These are phyloP conservation scores for Rostratula benghalensis DNA, from an alignment of 2,113 vertebrate genomes.

Conservation along the genomic window DNA sequence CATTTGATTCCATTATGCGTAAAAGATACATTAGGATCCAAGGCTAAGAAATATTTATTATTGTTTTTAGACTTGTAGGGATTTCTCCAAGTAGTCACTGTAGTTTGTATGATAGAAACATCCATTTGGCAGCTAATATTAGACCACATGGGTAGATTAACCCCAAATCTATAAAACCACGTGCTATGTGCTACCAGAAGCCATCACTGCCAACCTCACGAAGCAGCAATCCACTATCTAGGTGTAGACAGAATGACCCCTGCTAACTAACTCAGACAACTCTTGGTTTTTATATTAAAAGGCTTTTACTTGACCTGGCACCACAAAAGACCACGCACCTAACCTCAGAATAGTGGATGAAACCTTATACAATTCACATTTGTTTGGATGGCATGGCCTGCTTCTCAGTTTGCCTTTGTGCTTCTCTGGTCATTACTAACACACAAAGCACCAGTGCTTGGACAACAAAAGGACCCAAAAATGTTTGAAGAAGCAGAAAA, in stretches of 20 bases:
- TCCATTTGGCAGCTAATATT: background rate
- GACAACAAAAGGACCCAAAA: background rate
- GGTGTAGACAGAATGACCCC: background rate
- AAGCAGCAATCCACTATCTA: background rate
- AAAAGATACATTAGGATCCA: slow-evolving; percentile 24
- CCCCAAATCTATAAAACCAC: background rate
- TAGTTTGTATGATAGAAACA: background rate
- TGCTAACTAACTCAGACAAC: background rate
- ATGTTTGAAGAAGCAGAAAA: background rate
- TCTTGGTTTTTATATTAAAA: background rate
- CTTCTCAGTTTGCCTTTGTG: background rate
- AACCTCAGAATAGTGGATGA: background rate
- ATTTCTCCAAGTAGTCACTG: slow-evolving; percentile 2
- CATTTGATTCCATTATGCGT: slow-evolving; percentile 35
- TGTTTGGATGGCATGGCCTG: background rate
- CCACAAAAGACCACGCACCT: background rate
- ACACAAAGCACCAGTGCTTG: background rate
- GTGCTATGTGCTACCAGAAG: background rate
- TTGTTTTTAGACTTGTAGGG: slow-evolving; percentile 33
- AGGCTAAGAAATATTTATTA: slow-evolving; percentile 25
- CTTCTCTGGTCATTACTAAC: background rate
- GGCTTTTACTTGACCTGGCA: background rate
- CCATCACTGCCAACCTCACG: background rate
- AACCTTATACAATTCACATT: background rate
- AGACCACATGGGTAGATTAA: background rate